Conservation (phyloP, 2,113 vertebrate genomes). For the Gila orcuttii region DNA sequence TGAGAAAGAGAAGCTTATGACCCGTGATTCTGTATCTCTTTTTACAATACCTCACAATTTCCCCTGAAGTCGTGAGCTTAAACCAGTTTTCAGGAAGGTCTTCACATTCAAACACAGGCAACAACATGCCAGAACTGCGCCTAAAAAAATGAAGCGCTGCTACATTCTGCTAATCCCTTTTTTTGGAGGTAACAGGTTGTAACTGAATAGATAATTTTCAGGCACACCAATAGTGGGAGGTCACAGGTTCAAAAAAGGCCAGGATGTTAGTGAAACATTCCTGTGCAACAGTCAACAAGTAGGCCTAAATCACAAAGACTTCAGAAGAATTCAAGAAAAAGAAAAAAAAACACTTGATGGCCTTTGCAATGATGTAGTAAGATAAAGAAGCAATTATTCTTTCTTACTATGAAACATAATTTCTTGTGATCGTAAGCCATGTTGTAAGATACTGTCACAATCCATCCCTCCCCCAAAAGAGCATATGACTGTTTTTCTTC, state of each 20-base stretch:
- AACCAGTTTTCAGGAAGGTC: conserved; percentile 18
- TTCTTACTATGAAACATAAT: not conserved
- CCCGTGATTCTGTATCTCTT: conserved; percentile 66
- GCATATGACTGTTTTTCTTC: not conserved
- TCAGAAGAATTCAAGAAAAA: not conserved
- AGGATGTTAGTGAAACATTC: not conserved
- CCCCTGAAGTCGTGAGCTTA: conserved; percentile 1
- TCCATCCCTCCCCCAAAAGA: not conserved
- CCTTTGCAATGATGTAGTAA: not conserved
- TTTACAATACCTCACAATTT: conserved; percentile 56
- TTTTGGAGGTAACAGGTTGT: not conserved
- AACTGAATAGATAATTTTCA: not conserved
- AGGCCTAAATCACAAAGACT: not conserved
- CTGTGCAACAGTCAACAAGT: not conserved
- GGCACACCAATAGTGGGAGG: not conserved
- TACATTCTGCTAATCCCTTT: not conserved
- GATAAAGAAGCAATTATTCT: not conserved
- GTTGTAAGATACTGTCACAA: not conserved
- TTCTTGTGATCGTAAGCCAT: not conserved
- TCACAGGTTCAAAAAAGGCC: not conserved
- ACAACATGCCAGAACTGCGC: conserved; percentile 21
- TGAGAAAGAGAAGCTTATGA: conserved; percentile 44
- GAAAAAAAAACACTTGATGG: no score
- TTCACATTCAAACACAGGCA: conserved; percentile 21
- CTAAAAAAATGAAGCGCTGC: conserved; percentile 8